Evolutionary conservation across 1,140 invertebrate species (phyloP).

Genomic region (Megalonaias nervosa): DNA sequence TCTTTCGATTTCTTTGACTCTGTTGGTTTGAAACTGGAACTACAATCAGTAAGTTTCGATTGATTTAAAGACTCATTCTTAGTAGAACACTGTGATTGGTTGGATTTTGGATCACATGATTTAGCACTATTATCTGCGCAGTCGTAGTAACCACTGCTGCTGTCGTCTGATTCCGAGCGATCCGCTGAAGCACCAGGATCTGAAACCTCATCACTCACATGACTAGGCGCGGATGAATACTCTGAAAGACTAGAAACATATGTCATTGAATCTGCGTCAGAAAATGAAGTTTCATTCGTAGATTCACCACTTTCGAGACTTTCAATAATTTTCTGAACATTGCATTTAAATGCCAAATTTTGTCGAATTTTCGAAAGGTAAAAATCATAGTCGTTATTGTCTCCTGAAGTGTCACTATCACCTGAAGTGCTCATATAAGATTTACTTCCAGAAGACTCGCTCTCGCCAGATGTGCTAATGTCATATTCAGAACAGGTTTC

Average conservation of each 20-base stretch:
- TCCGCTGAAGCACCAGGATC: constrained; percentile 41
- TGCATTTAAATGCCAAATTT: constrained; percentile 51
- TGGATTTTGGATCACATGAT: constrained; percentile 10
- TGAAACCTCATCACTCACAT: constrained; percentile 21
- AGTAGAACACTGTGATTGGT: constrained; percentile 14
- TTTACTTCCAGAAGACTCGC: constrained; percentile 45
- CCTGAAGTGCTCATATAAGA: constrained; percentile 45
- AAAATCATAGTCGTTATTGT: constrained; percentile 50
- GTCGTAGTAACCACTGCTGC: constrained; percentile 48
- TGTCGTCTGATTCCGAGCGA: constrained; percentile 50
- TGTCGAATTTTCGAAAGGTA: constrained; percentile 55
- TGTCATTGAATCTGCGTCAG: constrained; percentile 47
- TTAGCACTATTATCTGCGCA: constrained; percentile 27
- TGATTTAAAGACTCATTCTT: constrained; percentile 12
- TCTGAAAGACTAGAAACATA: constrained; percentile 48
- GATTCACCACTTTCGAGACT: constrained; percentile 7
- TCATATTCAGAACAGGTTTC: constrained; percentile 59
- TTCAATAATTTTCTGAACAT: constrained; percentile 49
- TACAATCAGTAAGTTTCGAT: constrained; percentile 1
- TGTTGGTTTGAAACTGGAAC: constrained; percentile 6
- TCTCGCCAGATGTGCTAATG: constrained; percentile 58
- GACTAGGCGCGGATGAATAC: constrained; percentile 36
- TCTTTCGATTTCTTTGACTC: constrained; percentile 26
- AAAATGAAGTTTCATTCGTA: constrained; percentile 11
- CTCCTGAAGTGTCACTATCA: constrained; percentile 48